Conservation (phyloP, 2,888 invertebrate genomes). For the Bruchidius siliquastri region DNA sequence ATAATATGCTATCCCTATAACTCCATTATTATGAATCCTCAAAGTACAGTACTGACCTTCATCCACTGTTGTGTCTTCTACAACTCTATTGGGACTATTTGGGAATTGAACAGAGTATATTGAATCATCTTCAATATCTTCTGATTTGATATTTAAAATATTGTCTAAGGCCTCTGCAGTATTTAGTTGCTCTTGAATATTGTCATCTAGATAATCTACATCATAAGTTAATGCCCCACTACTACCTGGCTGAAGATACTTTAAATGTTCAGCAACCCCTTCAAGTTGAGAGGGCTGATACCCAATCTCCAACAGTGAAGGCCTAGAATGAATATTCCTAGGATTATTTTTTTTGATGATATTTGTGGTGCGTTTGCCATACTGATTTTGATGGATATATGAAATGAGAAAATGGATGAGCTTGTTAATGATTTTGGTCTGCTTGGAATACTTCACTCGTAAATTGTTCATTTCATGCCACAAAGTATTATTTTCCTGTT, state of each 20-base stretch:
- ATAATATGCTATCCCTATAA: no score
- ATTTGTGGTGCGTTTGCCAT: slow-evolving; percentile 21
- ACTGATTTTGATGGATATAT: slow-evolving; percentile 28
- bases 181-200: slow-evolving; percentile 1
- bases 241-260: background rate
- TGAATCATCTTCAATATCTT: background rate
- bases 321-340: slow-evolving; percentile 23
- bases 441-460: slow-evolving; percentile 29
- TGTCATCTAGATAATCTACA: background rate
- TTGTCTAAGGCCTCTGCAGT: slow-evolving; percentile 10
- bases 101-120: background rate
- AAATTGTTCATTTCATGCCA: slow-evolving; percentile 30
- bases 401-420: slow-evolving; percentile 32
- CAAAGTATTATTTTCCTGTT: slow-evolving; percentile 30
- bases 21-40: no score
- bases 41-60: background rate
- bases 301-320: slow-evolving; percentile 26
- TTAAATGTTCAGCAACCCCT: background rate
- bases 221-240: background rate
- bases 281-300: slow-evolving; percentile 6
- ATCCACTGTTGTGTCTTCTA: slow-evolving; percentile 1
- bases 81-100: slow-evolving; percentile 1
- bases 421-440: slow-evolving; percentile 32
- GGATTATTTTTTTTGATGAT: slow-evolving; percentile 19
- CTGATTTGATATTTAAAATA: slow-evolving; percentile 1